Base-by-base conservation (phyloP, 1,140 invertebrate genomes). In the Leptopilina clavipes region DNA sequence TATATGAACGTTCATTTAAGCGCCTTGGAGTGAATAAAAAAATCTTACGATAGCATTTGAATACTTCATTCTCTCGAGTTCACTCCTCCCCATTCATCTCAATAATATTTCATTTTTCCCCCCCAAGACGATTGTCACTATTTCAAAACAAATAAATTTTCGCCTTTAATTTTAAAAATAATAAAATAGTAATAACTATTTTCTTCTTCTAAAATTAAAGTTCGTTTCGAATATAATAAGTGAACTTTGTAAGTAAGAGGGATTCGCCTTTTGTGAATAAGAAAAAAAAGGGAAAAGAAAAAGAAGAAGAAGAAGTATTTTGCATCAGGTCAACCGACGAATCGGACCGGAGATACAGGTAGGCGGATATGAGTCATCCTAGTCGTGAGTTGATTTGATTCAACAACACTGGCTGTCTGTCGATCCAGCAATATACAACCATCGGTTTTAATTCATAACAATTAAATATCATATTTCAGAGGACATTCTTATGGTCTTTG, bases 281-380 rank as follows among this genome's bases (percentile, higher is more conserved):
- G 18, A 9, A 78, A 81, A 71, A 78, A 81, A 74, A 31, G 25
- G 25, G 25, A 31, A 31, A 31, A 31, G 17, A 77, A 54, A 73
- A 31, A 45, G 25, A 12, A 48, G 14, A 44, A 54, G n/a, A 65
- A 73, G 74, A 73, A 73, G 72, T 56, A 71, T 74, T 74, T 71
- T 73, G 79, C 76, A 76, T 76, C 56, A 71, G 77, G 65, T 79
- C 73, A 75, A 31, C 70, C 59, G 44, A 76, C 79, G 79, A 79
- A 83, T 81, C 74, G 45, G 56, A 70, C 12, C 72, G 73, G 71
- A 75, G 56, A 19, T 44, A 76, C 81, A 84, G 82, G 84, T 85
- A 84, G 83, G 82, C 81, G 83, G 81, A 78, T 59, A 70, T 85
- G 84, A 85, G 79, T 85, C 83, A 85, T 81, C 80, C 76, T 75